Conservation (phyloP, 2,797 vertebrate species). For the Coluber constrictor region DNA sequence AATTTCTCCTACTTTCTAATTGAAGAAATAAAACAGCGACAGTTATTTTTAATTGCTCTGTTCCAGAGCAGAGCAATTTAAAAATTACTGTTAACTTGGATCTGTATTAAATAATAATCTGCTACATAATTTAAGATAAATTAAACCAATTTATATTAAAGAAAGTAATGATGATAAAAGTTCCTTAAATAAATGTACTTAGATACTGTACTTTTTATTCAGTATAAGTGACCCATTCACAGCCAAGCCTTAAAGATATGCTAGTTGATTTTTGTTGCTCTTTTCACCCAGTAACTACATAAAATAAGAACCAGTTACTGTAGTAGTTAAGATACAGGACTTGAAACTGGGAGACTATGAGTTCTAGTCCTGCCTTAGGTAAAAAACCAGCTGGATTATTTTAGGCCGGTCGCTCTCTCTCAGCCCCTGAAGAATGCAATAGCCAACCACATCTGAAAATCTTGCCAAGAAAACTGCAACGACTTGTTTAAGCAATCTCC, state of each 20-base stretch:
- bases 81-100: slow-evolving; percentile 59
- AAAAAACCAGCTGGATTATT: neutral
- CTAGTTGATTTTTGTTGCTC: neutral
- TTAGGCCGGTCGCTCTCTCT: neutral
- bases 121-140: slow-evolving; percentile 55
- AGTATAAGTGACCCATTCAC: slow-evolving; percentile 1
- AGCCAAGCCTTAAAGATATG: neutral
- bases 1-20: slow-evolving; percentile 33
- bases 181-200: slow-evolving; percentile 34
- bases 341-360: neutral
- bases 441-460: neutral
- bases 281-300: neutral
- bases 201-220: slow-evolving; percentile 21
- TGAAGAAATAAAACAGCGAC: slow-evolving; percentile 47
- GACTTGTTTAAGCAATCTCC: neutral
- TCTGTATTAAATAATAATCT: slow-evolving; percentile 55
- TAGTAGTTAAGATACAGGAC: neutral
- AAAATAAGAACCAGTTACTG: neutral
- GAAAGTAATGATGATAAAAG: slow-evolving; percentile 44
- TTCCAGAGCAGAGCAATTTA: slow-evolving; percentile 60
- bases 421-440: neutral
- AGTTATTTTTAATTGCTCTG: slow-evolving; percentile 68
- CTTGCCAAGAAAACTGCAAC: neutral
- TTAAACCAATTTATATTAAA: slow-evolving; percentile 53
- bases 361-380: neutral